Evolutionary conservation across 2,113 vertebrate genomes (phyloP).

Genomic region (Brienomyrus longianalis): DNA sequence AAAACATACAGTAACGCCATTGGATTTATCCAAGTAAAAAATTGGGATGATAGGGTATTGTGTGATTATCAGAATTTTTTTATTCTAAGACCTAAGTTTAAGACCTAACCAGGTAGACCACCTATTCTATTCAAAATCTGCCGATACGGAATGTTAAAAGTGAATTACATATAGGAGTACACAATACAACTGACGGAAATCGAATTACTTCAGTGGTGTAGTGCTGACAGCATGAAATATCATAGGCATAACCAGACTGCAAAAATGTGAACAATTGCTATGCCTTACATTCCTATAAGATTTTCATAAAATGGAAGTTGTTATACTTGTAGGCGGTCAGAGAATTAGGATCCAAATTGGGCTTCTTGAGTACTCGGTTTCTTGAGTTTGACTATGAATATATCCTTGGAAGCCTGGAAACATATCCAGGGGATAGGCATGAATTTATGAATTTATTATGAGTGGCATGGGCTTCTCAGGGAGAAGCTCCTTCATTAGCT

Average conservation of each 20-base stretch:
- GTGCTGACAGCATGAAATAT: not conserved
- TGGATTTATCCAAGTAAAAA: not conserved
- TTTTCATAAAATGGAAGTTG: not conserved
- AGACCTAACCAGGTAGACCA: not conserved
- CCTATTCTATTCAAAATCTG: not conserved
- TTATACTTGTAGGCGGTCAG: not conserved
- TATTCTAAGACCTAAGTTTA: not conserved
- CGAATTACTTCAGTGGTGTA: not conserved
- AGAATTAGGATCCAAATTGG: not conserved
- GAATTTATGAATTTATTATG: conserved; percentile 13
- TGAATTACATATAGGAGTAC: not conserved
- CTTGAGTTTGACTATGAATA: not conserved
- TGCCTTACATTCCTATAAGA: not conserved
- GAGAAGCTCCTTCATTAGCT: conserved; percentile 4
- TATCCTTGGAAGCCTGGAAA: not conserved
- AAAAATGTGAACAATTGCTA: not conserved
- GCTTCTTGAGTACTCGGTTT: not conserved
- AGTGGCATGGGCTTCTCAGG: not conserved
- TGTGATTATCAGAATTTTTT: not conserved
- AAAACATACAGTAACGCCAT: not conserved
- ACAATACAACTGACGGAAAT: not conserved
- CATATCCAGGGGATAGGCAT: not conserved
- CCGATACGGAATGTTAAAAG: not conserved
- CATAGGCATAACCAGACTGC: not conserved
- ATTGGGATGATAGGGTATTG: not conserved